A percentile compares a stretch with the other conserved stretches of the same genome.
phyloP scores from a whole-genome alignment of 2,888 invertebrate species.

The Zygaena filipendulae region DNA sequence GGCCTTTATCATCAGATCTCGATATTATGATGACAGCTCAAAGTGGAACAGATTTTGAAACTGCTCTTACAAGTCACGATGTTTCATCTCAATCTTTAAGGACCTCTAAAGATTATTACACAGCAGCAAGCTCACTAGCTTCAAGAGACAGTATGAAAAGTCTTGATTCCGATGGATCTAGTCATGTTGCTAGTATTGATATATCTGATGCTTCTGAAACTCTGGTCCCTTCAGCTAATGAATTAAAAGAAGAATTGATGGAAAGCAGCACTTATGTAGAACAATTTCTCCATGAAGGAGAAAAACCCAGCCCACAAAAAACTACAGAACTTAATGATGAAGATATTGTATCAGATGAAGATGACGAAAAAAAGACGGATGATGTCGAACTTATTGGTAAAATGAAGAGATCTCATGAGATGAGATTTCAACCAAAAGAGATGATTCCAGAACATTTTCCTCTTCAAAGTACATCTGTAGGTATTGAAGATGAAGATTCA shows the following conservation, averaged over 20 bases:
- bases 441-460: constrained; percentile 60
- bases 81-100: constrained; percentile 75
- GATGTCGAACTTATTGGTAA: constrained; percentile 70
- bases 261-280: constrained; percentile 71
- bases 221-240: constrained; percentile 88
- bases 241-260: constrained; percentile 78
- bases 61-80: constrained; percentile 83
- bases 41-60: constrained; percentile 88
- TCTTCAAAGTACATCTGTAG: constrained; percentile 45
- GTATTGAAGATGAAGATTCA: constrained; percentile 52
- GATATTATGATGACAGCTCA: constrained; percentile 81
- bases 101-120: constrained; percentile 87
- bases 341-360: constrained; percentile 67
- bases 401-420: constrained; percentile 92
- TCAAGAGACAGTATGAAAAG: constrained; percentile 92
- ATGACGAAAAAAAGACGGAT: constrained; percentile 60
- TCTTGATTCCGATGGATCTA: constrained; percentile 89
- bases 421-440: constrained; percentile 82
- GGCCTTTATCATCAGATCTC: constrained; percentile 88
- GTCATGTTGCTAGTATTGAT: constrained; percentile 89
- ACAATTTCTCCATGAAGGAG: constrained; percentile 54
- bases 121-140: constrained; percentile 87
- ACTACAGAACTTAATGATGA: constrained; percentile 61
- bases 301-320: constrained; percentile 32
- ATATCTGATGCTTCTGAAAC: constrained; percentile 95